Evolutionary conservation across 2,113 vertebrate species (phyloP), one percentile per base, ranked within the genome.

Genomic region (Kryptolebias marmoratus): DNA sequence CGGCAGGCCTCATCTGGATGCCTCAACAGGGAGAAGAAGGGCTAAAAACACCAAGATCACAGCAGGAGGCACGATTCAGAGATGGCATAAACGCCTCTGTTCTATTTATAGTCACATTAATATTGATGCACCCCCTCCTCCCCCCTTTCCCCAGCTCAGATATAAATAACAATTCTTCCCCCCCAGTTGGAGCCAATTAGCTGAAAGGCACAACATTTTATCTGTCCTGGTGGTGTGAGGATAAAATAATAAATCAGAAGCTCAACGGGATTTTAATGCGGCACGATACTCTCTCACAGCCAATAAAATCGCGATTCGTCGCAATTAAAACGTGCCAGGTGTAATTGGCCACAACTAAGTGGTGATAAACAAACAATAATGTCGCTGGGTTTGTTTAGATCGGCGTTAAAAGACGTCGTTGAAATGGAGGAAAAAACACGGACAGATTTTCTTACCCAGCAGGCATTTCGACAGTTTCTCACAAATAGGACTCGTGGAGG

Each of bases 81-180:
- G 72, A 82, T 64, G 75, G 73, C 85, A 90, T 90, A 86, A 87
- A 71, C 63, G 54, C 87, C 50, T 59, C 65, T 49, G 62, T 79
- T 87, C 93, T 93, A 94, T 92, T 91, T 92, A 87, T 94, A 93
- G 90, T 80, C 75, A 76, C 90, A 83, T 91, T 90, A 91, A 92
- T 92, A 90, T 90, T 87, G 80, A 92, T 85, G 84, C 56, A 31
- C 65, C 72, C 85, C 62, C 55, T 75, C 57, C 82, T 80, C 69
- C 71, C 81, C 60, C 69, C 73, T 39, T 67, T 75, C 69, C 64
- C 54, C 0, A 50, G 50, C 73, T 75, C 30, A 13, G 65, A 76
- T 87, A 90, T 81, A 88, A 90, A 87, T 86, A 87, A 82, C 68
- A 67, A 22, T 18, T 31, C 15, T 14, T 32, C 14, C 56, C 9